Evolutionary conservation across 35 echinoderm and acorn worm species (phyloP).

Genomic region (Patiria miniata): DNA sequence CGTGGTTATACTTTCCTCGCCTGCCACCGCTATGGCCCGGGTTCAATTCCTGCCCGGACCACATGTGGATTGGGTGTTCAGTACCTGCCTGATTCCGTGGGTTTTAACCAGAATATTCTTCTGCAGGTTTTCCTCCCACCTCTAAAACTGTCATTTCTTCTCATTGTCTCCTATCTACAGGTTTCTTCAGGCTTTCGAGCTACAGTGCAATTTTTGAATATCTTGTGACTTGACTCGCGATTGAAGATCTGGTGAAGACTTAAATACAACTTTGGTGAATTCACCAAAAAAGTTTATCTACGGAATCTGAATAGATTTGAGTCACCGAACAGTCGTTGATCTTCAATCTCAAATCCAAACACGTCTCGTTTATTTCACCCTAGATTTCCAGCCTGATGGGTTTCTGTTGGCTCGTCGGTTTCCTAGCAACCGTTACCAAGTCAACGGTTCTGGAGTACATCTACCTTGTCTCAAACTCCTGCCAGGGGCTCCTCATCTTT

Average conservation of each 20-base stretch:
- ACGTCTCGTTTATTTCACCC: not conserved
- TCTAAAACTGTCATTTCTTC: no score
- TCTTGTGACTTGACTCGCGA: no score
- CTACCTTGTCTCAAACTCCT: conserved; percentile 5
- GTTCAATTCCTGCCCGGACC: no score
- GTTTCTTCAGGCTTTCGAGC: no score
- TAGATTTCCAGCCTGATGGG: conserved; percentile 52
- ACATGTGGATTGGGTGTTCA: no score
- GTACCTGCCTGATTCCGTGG: no score
- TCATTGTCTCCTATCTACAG: no score
- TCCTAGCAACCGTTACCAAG: conserved; percentile 8
- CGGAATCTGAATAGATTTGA: not conserved
- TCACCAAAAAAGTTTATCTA: not conserved
- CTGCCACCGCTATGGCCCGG: no score
- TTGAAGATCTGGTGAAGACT: not conserved
- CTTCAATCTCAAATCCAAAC: not conserved
- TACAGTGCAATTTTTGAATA: no score
- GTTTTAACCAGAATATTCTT: no score
- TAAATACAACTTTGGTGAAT: not conserved
- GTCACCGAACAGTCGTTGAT: not conserved
- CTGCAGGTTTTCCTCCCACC: no score
- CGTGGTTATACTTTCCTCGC: not conserved
- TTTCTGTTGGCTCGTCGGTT: conserved; percentile 26
- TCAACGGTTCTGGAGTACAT: not conserved
- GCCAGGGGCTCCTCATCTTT: conserved; percentile 34